These are phyloP conservation scores for Spatulosminthurus flaviceps DNA, from an alignment of 2,888 invertebrate species.

Conservation along the genomic window DNA sequence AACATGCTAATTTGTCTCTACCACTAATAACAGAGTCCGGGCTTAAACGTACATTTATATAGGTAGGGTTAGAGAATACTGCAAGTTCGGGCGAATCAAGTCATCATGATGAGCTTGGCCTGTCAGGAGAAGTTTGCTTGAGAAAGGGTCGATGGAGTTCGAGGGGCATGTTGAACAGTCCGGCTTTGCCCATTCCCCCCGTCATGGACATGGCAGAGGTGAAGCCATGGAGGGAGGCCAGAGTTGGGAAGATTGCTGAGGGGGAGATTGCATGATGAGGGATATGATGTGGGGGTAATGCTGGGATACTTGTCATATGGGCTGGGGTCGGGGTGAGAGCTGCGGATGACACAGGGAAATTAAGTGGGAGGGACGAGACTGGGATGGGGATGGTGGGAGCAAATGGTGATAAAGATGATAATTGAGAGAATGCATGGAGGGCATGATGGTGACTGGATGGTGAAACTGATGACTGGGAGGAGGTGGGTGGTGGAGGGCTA, in stretches of 20 bases:
- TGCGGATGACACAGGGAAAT: constrained; percentile 47
- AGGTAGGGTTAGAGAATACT: constrained; percentile 4
- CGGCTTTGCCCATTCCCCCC: constrained; percentile 50
- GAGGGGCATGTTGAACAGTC: constrained; percentile 54
- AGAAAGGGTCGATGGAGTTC: constrained; percentile 63
- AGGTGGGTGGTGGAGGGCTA: constrained; percentile 60
- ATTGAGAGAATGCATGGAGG: constrained; percentile 52
- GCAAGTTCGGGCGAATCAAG: background rate
- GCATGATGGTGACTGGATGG: constrained; percentile 54
- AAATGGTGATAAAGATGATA: constrained; percentile 51
- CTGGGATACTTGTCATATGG: constrained; percentile 52
- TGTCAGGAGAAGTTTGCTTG: constrained; percentile 52
- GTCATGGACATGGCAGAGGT: constrained; percentile 59
- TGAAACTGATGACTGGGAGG: constrained; percentile 56
- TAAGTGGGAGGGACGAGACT: constrained; percentile 58
- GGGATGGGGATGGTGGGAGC: constrained; percentile 57
- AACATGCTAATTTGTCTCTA: constrained; percentile 2
- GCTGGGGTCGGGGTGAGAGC: constrained; percentile 56
- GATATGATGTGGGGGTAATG: constrained; percentile 54
- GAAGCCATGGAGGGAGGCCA: constrained; percentile 62
- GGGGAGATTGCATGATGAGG: constrained; percentile 57
- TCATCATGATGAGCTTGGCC: constrained; percentile 48
- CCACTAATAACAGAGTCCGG: too few species aligned
- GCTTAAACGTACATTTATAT: background rate
- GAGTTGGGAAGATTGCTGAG: constrained; percentile 58